Evolutionary conservation across 2,797 vertebrate genomes (phyloP).

Genomic region (Sylvilagus floridanus): DNA sequence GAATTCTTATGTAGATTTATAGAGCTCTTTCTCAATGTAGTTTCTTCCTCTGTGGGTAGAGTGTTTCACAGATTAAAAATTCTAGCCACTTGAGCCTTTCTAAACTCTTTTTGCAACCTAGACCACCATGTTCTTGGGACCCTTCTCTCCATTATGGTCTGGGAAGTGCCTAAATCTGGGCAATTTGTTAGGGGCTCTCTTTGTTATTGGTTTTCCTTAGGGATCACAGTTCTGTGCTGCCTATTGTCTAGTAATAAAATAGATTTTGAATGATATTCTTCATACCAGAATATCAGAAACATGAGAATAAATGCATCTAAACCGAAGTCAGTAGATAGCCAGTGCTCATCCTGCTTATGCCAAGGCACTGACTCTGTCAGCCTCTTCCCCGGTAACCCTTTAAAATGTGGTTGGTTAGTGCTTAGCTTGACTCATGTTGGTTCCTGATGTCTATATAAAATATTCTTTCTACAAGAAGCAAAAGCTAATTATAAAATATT

Average conservation of each 20-base stretch:
- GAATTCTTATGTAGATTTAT: conserved; percentile 30
- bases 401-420: neutral
- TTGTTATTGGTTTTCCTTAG: neutral
- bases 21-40: neutral
- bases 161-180: neutral
- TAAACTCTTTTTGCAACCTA: neutral
- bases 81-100: neutral
- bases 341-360: neutral
- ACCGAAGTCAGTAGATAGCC: neutral
- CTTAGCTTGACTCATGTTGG: neutral
- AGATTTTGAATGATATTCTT: conserved; percentile 21
- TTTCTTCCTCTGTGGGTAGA: neutral
- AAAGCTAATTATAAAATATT: neutral
- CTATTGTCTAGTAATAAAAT: neutral
- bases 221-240: neutral
- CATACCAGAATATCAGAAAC: conserved; percentile 1
- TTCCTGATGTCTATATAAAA: neutral
- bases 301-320: neutral
- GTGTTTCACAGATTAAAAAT: neutral
- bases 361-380: neutral
- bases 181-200: neutral
- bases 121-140: neutral
- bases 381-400: no score
- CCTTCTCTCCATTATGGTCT: neutral
- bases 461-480: neutral